Percentiles rank a stretch among this genome's conserved stretches.
Evolutionary conservation across 2,797 vertebrate genomes (phyloP).

Genomic region (Oryzias sinensis): DNA sequence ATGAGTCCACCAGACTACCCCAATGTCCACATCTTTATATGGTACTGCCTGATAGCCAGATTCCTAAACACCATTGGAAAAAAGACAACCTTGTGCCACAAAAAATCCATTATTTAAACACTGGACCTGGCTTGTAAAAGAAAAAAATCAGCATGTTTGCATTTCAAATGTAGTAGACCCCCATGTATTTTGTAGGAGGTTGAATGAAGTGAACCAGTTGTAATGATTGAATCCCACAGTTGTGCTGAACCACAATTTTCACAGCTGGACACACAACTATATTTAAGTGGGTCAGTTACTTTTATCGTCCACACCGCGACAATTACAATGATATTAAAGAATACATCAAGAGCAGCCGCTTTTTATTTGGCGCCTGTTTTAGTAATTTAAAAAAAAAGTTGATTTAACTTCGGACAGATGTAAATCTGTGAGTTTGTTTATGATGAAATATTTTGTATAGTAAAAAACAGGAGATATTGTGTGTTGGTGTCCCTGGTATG

Average conservation of each 20-base stretch:
- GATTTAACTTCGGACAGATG: conserved; percentile 5
- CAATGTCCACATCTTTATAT: conserved; percentile 36
- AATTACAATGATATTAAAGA: conserved; percentile 52
- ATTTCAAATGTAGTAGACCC: conserved; percentile 58
- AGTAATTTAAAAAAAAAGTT: conserved; percentile 40
- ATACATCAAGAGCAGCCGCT: conserved; percentile 37
- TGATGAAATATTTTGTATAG: conserved; percentile 28
- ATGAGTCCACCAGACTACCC: background rate
- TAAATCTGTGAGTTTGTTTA: conserved; percentile 17
- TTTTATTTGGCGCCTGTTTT: conserved; percentile 42
- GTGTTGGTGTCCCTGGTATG: conserved; percentile 38
- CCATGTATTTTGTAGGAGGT: conserved; percentile 63
- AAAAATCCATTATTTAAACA: conserved; percentile 71
- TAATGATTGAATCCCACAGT: conserved; percentile 46
- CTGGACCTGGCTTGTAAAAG: conserved; percentile 40
- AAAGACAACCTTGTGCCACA: conserved; percentile 59
- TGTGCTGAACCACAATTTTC: conserved; percentile 42
- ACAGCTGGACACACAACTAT: conserved; percentile 34
- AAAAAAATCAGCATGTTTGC: conserved; percentile 51
- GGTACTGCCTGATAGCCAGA: conserved; percentile 58
- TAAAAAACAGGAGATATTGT: conserved; percentile 30
- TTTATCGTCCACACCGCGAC: conserved; percentile 52
- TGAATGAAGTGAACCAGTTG: conserved; percentile 21
- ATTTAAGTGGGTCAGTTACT: conserved; percentile 63
- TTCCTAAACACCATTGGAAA: conserved; percentile 35